Base-by-base conservation (phyloP, 2,888 invertebrate species). In the Lordiphosa andalusiaca region DNA sequence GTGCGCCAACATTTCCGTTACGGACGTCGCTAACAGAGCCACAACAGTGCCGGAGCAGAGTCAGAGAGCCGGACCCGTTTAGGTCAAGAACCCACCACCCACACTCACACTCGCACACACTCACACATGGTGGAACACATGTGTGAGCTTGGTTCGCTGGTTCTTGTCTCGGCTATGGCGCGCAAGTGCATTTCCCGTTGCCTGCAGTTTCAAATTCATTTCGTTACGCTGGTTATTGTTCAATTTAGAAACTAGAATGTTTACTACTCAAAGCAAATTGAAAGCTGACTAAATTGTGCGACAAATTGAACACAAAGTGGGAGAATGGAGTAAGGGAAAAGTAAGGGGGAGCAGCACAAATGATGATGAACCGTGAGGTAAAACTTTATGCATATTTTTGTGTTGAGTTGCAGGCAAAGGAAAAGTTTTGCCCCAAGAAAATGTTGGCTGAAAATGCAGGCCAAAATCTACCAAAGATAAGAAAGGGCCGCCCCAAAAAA, bases 151-250 rank as follows among this genome's bases (percentile, higher is more conserved):
- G 82, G 46, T 48, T 56, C 41, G 25, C 41, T 38, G 76, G 76
- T 77, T 77, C 75, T 53, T 81, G 76, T 77, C 76, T 58, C 55
- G 49, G 75, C 76, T 77, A 77, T 51, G 48, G 84, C 78, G 78
- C 84, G 60, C 54, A 21, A 21, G 2, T 58, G 62, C 62, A 67
- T n/a, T 9, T 10, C 37, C 35, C 47, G 57, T 40, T 41, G n/a
- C 41, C 10, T 75, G 84, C 84, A 75, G 50, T 76, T 76, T 76
- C 39, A 72, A 72, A 77, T 13, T 37, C 23, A 23, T 6, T 23
- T 23, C 23, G 23, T 6, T 23, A 0, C 23, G 23, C 23, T 23
- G 23, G 23, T 23, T 23, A 6, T 19, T 6, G 13, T 16, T 42
- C 41, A 16, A 44, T 48, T 57, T 51, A 47, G 63, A 64, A 46